A percentile compares a stretch with the other conserved stretches of the same genome.
These are phyloP conservation scores for Trachymyrmex cornetzi DNA, from an alignment of 1,140 invertebrate genomes.

Conservation along the genomic window DNA sequence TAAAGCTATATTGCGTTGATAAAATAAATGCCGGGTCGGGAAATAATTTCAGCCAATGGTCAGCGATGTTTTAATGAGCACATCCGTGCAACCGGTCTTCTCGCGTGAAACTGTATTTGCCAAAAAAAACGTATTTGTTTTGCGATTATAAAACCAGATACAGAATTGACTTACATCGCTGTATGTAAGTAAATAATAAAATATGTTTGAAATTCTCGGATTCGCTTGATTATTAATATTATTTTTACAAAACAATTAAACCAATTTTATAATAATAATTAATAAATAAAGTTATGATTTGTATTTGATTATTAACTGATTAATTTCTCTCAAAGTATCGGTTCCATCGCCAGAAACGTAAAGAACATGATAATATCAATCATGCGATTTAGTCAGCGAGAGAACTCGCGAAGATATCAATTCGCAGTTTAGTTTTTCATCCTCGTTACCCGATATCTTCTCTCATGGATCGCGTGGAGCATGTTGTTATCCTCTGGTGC, in stretches of 20 bases:
- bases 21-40: slow-evolving; percentile 64
- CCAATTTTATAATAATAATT: not conserved
- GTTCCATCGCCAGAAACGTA: not conserved
- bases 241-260: not conserved
- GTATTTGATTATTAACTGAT: not conserved
- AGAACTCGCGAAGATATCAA: slow-evolving; percentile 51
- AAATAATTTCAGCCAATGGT: slow-evolving; percentile 62
- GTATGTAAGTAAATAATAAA: not conserved
- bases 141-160: not conserved
- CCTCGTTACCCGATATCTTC: slow-evolving; percentile 63
- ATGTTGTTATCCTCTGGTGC: slow-evolving; percentile 62
- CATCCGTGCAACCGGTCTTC: slow-evolving; percentile 62
- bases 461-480: slow-evolving; percentile 63
- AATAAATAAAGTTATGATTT: not conserved
- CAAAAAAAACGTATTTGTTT: not conserved
- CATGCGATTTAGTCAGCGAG: slow-evolving; percentile 22
- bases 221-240: not conserved
- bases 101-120: not conserved
- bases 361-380: slow-evolving; percentile 5
- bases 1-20: slow-evolving; percentile 28
- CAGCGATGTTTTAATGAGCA: slow-evolving; percentile 63
- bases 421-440: slow-evolving; percentile 70
- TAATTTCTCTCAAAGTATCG: not conserved
- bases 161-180: not conserved
- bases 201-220: not conserved